A percentile compares a stretch with the other conserved stretches of the same genome.
phyloP scores from a whole-genome alignment of 1,140 invertebrate species.

The Archegozetes longisetosus region DNA sequence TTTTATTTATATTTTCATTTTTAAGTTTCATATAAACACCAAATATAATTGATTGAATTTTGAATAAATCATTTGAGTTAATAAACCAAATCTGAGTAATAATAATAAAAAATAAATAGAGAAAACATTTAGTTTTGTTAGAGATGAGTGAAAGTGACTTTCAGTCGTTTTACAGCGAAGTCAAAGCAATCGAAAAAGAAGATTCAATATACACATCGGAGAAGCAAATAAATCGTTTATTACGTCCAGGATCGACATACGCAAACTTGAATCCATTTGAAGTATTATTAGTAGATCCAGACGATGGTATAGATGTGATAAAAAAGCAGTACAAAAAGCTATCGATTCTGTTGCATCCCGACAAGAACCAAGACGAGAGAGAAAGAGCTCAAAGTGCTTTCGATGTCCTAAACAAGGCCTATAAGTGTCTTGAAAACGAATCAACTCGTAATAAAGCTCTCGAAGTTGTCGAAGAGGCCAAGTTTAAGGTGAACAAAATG shows the following conservation, averaged over 20 bases:
- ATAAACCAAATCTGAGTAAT: no score
- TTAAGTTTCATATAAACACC: no score
- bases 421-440: constrained; percentile 90
- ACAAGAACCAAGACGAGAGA: constrained; percentile 90
- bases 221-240: constrained; percentile 82
- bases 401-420: constrained; percentile 79
- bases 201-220: constrained; percentile 78
- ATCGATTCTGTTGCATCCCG: constrained; percentile 95
- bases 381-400: constrained; percentile 73
- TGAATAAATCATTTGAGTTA: no score
- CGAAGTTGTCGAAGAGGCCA: constrained; percentile 93
- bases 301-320: constrained; percentile 68
- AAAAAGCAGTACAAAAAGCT: constrained; percentile 92
- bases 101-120: no score
- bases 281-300: constrained; percentile 59
- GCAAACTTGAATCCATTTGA: constrained; percentile 93
- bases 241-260: constrained; percentile 84
- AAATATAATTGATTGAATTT: no score
- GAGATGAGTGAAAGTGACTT: not conserved
- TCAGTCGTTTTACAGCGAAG: constrained; percentile 36
- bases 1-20: no score
- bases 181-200: constrained; percentile 85
- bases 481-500: constrained; percentile 37
- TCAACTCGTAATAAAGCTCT: constrained; percentile 81
- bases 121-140: no score